A percentile compares a stretch with the other conserved stretches of the same genome.
phyloP scores from a whole-genome alignment of 2,797 vertebrate species.

The Chloroceryle inda region DNA sequence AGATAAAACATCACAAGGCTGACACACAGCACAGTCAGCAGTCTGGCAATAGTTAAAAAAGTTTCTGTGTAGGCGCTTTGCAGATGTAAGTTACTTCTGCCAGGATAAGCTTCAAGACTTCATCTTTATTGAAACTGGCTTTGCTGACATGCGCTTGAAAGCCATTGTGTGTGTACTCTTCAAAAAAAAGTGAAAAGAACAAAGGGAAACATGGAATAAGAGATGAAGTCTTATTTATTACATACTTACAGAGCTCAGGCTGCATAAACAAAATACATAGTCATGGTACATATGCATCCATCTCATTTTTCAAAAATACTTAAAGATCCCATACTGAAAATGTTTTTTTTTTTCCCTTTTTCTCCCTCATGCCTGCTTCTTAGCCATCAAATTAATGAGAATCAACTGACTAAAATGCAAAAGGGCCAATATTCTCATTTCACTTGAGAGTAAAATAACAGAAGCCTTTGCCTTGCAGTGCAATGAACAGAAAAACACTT shows the following conservation, averaged over 20 bases:
- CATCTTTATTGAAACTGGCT: conserved; percentile 48
- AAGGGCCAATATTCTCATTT: background rate
- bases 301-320: background rate
- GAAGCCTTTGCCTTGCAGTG: background rate
- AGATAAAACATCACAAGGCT: conserved; percentile 49
- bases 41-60: conserved; percentile 60
- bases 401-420: conserved; percentile 10
- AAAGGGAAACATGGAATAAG: conserved; percentile 39
- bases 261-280: background rate
- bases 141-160: conserved; percentile 32
- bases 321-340: background rate
- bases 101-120: conserved; percentile 36
- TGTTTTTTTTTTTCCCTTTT: background rate
- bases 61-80: conserved; percentile 49
- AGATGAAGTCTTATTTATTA: conserved; percentile 44
- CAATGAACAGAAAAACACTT: background rate
- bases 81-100: conserved; percentile 57
- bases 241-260: background rate
- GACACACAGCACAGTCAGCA: conserved; percentile 39
- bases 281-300: background rate
- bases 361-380: background rate
- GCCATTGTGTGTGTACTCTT: background rate
- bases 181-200: conserved; percentile 38
- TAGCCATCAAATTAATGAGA: conserved; percentile 3
- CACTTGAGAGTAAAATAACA: background rate